Evolutionary conservation across 2,113 vertebrate genomes (phyloP).

Genomic region (Pampusana beccarii): DNA sequence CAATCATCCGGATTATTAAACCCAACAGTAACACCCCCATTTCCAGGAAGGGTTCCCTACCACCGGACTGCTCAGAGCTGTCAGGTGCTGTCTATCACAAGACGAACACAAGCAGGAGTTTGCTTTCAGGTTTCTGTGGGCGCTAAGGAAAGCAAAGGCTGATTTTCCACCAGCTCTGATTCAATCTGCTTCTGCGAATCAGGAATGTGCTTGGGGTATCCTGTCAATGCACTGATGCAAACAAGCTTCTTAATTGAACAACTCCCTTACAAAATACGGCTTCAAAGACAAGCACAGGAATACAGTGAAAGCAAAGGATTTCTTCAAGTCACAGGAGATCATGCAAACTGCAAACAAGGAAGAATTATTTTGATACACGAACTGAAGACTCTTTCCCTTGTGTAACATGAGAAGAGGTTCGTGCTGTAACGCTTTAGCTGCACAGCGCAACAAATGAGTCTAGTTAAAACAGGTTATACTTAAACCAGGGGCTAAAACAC

Average conservation of each 20-base stretch:
- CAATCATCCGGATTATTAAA: neutral
- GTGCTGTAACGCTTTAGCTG: neutral
- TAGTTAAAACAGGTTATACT: slow-evolving; percentile 13
- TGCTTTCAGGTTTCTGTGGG: neutral
- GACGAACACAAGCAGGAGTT: neutral
- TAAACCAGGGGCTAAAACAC: slow-evolving; percentile 24
- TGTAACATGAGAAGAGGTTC: neutral
- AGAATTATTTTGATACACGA: neutral
- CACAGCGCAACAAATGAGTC: neutral
- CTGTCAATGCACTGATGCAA: neutral
- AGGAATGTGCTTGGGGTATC: neutral
- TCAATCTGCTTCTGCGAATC: neutral
- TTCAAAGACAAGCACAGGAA: neutral
- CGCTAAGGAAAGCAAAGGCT: neutral
- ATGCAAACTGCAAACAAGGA: neutral
- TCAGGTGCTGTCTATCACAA: neutral
- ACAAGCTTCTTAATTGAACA: neutral
- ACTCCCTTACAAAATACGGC: neutral
- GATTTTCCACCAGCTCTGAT: neutral
- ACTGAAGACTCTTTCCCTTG: neutral
- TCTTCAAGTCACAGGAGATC: neutral
- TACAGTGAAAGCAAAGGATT: neutral
- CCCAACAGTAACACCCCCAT: neutral
- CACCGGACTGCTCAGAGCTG: neutral
- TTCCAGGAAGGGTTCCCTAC: neutral